phyloP scores from a whole-genome alignment of 2,888 invertebrate species.

The Argyra leucocephala region DNA sequence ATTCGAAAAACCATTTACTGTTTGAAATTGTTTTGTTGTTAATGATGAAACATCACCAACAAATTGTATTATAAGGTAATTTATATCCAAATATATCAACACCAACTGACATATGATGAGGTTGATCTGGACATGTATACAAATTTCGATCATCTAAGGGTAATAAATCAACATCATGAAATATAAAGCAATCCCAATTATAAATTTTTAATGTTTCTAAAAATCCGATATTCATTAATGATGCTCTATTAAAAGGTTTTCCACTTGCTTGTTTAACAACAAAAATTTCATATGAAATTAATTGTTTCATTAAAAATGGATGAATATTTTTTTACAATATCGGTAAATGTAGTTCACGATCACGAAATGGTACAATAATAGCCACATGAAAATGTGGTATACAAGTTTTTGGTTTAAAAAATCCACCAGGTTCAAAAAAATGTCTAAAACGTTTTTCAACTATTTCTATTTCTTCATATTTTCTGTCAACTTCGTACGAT shows the following conservation, averaged over 20 bases:
- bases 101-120: constrained; percentile 87
- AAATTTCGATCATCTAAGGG: constrained; percentile 87
- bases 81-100: constrained; percentile 74
- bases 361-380: constrained; percentile 85
- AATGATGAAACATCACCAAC: constrained; percentile 93
- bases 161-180: constrained; percentile 91
- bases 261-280: constrained; percentile 72
- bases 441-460: constrained; percentile 56
- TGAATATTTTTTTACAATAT: constrained; percentile 88
- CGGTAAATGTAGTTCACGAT: constrained; percentile 73
- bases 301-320: constrained; percentile 82
- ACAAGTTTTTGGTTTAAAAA: constrained; percentile 61
- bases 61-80: constrained; percentile 81
- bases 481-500: constrained; percentile 57
- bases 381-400: constrained; percentile 75
- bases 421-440: constrained; percentile 72
- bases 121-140: constrained; percentile 84
- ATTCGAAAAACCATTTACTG: constrained; percentile 87
- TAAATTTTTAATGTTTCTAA: constrained; percentile 70
- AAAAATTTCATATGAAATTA: constrained; percentile 88
- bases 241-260: constrained; percentile 77
- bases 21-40: constrained; percentile 71
- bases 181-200: constrained; percentile 82
- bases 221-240: constrained; percentile 94
- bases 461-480: constrained; percentile 54